These are phyloP conservation scores for Thera obeliscata DNA, from an alignment of 2,888 invertebrate genomes.

Conservation along the genomic window DNA sequence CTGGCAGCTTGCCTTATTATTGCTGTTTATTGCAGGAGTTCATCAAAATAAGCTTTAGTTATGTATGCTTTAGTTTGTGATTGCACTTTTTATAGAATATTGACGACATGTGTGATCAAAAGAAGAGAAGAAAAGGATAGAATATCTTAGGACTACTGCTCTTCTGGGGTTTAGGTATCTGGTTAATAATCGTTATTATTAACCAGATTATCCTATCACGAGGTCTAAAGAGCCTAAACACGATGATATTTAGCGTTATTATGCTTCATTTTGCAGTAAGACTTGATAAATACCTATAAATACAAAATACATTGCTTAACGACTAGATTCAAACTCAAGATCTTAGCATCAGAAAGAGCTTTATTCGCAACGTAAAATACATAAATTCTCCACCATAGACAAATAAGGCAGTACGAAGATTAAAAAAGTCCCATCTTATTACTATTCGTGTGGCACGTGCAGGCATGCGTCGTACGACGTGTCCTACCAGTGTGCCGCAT, in stretches of 20 bases:
- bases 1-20: constrained; percentile 8
- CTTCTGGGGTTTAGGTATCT: too few species aligned
- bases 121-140: neutral
- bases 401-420: constrained; percentile 17
- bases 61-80: neutral
- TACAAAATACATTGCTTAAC: too few species aligned
- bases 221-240: too few species aligned
- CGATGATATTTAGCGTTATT: too few species aligned
- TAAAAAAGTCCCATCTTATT: constrained; percentile 28
- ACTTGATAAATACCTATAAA: too few species aligned
- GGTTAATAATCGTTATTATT: too few species aligned
- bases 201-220: too few species aligned
- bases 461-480: constrained; percentile 24
- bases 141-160: too few species aligned
- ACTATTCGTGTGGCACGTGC: constrained; percentile 23
- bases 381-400: constrained; percentile 14
- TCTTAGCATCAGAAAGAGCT: too few species aligned
- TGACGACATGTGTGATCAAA: neutral
- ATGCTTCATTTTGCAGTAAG: too few species aligned
- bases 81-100: neutral
- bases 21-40: constrained; percentile 14
- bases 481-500: constrained; percentile 6
- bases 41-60: constrained; percentile 6
- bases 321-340: too few species aligned
- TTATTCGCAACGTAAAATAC: too few species aligned